Conservation (phyloP, 2,113 vertebrate genomes). For the Columba janthina region DNA sequence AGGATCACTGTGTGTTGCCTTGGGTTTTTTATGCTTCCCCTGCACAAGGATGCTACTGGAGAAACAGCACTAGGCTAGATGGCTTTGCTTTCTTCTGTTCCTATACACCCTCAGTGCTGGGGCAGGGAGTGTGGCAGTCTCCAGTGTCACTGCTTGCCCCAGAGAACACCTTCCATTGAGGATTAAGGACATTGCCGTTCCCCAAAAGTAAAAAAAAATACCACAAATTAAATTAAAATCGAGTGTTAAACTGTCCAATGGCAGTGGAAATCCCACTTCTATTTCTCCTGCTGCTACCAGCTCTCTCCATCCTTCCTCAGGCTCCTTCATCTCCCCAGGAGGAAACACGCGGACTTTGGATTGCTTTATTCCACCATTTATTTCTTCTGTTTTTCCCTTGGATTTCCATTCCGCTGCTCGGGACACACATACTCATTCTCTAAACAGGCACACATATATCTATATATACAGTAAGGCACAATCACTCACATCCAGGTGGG, state of each 20-base stretch:
- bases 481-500: neutral
- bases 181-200: neutral
- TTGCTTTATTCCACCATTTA: neutral
- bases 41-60: neutral
- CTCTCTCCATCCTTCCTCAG: neutral
- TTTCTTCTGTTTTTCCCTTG: neutral
- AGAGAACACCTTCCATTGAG: neutral
- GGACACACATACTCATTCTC: neutral
- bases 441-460: neutral
- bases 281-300: neutral
- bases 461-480: conserved; percentile 24
- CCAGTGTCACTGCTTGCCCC: neutral
- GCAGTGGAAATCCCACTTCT: neutral
- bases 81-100: neutral
- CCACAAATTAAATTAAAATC: neutral
- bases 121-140: neutral
- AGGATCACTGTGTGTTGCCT: neutral
- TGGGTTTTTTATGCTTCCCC: neutral
- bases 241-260: neutral
- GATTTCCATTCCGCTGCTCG: neutral
- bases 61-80: neutral
- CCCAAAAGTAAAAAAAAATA: neutral
- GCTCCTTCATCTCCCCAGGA: neutral
- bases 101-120: neutral
- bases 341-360: neutral